Evolutionary conservation across 2,113 vertebrate species (phyloP).

Genomic region (Periophthalmus modestus): DNA sequence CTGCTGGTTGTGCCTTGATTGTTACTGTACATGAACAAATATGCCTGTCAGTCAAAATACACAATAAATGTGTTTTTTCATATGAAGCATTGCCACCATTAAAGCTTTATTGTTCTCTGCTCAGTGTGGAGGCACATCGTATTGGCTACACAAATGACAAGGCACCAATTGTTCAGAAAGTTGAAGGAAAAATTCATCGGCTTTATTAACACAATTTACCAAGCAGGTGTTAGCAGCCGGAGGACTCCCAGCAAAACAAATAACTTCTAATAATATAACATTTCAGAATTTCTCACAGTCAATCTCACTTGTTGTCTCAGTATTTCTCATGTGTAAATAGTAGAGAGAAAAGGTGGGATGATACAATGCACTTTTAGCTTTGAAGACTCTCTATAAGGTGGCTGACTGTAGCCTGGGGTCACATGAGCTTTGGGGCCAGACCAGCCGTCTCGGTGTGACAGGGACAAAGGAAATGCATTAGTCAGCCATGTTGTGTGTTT

Average conservation of each 20-base stretch:
- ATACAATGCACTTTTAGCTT: background rate
- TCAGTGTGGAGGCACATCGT: slow-evolving; percentile 25
- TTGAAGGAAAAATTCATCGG: slow-evolving; percentile 23
- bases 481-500: slow-evolving; percentile 70
- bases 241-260: slow-evolving; percentile 27
- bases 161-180: slow-evolving; percentile 13
- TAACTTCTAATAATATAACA: background rate
- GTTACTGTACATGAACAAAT: background rate
- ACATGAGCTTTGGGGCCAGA: slow-evolving; percentile 37
- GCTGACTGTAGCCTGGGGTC: slow-evolving; percentile 50
- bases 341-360: slow-evolving; percentile 1
- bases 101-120: slow-evolving; percentile 22
- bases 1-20: background rate
- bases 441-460: slow-evolving; percentile 51
- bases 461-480: slow-evolving; percentile 65
- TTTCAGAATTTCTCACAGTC: slow-evolving; percentile 13
- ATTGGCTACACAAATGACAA: slow-evolving; percentile 16
- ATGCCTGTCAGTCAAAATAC: background rate
- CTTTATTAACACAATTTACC: slow-evolving; percentile 40
- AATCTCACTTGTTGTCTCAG: slow-evolving; percentile 49
- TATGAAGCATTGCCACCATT: slow-evolving; percentile 16
- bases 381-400: slow-evolving; percentile 11
- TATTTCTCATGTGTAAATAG: slow-evolving; percentile 57
- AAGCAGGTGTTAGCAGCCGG: slow-evolving; percentile 42
- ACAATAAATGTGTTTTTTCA: background rate